Percentiles rank a stretch among this genome's conserved stretches.
Conservation (phyloP, 2,888 invertebrate species). For the Drosophila atroscutellata region DNA sequence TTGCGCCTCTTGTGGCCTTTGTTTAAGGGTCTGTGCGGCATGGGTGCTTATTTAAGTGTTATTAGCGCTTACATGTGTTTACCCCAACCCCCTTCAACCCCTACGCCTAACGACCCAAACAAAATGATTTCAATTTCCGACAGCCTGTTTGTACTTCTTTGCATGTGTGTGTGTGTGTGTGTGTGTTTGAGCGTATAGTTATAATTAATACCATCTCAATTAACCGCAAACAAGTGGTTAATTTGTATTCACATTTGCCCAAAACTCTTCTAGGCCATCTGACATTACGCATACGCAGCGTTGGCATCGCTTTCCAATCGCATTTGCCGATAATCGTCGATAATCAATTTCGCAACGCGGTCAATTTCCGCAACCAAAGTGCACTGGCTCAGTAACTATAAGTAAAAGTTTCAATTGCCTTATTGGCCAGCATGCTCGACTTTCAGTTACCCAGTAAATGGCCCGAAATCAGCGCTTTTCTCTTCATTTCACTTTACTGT, state of each 20-base stretch:
- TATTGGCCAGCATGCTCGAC: neutral
- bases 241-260: constrained; percentile 62
- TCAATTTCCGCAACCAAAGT: constrained; percentile 59
- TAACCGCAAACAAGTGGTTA: constrained; percentile 80
- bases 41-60: constrained; percentile 72
- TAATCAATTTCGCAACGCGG: constrained; percentile 42
- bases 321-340: constrained; percentile 26
- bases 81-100: constrained; percentile 20
- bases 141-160: constrained; percentile 45
- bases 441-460: neutral
- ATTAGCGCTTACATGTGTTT: constrained; percentile 78
- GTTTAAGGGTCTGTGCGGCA: constrained; percentile 31
- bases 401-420: neutral
- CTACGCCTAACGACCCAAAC: constrained; percentile 11
- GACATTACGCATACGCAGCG: constrained; percentile 52
- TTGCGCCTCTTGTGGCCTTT: constrained; percentile 4
- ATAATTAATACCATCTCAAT: constrained; percentile 79
- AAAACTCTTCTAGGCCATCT: constrained; percentile 49
- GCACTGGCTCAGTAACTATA: constrained; percentile 20
- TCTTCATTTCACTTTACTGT: neutral
- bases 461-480: neutral
- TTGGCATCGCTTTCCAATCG: constrained; percentile 4
- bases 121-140: constrained; percentile 75
- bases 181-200: constrained; percentile 47
- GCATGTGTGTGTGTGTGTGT: constrained; percentile 1